phyloP scores from a whole-genome alignment of 1,140 invertebrate species.

The Pogonomyrmex californicus region DNA sequence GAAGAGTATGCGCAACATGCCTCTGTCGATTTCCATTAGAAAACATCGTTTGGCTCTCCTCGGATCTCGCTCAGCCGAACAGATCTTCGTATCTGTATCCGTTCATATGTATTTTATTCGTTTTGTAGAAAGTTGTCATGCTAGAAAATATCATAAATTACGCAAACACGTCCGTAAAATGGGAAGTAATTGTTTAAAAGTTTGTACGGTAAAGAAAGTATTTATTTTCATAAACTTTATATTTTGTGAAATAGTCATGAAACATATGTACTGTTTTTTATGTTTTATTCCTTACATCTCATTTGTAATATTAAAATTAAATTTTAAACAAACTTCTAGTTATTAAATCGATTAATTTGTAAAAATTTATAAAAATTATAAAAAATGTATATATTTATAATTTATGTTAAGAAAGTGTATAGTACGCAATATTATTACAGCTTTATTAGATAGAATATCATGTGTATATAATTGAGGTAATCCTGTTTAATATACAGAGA shows the following conservation, averaged over 20 bases:
- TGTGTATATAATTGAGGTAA: neutral
- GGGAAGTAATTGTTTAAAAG: constrained; percentile 17
- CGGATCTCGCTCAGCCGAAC: constrained; percentile 26
- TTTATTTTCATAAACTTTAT: constrained; percentile 4
- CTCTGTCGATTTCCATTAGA: constrained; percentile 80
- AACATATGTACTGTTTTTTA: neutral
- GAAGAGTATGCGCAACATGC: constrained; percentile 60
- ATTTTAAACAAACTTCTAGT: neutral
- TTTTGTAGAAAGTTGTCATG: constrained; percentile 39
- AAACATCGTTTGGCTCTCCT: constrained; percentile 58
- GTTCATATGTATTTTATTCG: neutral
- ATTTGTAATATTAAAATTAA: neutral
- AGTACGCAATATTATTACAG: neutral
- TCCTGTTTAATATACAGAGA: neutral
- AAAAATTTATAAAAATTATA: neutral
- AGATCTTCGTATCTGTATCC: neutral
- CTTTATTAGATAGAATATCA: neutral
- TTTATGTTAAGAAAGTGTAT: neutral
- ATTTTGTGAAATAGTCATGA: neutral
- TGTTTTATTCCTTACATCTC: neutral
- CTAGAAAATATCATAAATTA: constrained; percentile 25
- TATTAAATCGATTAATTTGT: neutral
- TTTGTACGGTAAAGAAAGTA: neutral
- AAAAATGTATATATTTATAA: neutral
- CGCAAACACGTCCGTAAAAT: neutral